phyloP scores from a whole-genome alignment of 2,888 invertebrate species.

The Helobdella robusta region DNA sequence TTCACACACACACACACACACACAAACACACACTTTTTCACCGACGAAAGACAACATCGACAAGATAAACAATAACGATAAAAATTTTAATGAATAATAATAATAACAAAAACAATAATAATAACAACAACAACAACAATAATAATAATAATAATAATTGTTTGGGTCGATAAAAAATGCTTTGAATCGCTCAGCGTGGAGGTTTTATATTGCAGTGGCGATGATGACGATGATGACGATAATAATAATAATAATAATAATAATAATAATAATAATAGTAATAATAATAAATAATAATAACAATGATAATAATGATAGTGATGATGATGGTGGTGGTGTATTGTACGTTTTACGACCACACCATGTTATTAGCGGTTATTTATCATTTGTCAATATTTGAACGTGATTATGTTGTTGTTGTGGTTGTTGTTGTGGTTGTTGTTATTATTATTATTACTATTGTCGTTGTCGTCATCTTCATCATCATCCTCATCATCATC shows the following conservation, averaged over 20 bases:
- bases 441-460: conserved; percentile 5
- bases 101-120: neutral
- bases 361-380: too few species aligned
- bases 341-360: neutral
- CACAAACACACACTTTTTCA: too few species aligned
- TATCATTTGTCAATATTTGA: too few species aligned
- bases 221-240: conserved; percentile 6
- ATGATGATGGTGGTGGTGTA: neutral
- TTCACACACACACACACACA: too few species aligned
- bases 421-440: neutral
- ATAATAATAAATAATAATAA: neutral
- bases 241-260: neutral
- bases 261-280: neutral
- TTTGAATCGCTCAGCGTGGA: neutral
- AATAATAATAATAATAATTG: neutral
- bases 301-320: too few species aligned
- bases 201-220: neutral
- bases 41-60: too few species aligned
- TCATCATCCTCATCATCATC: neutral
- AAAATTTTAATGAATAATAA: neutral
- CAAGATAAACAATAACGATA: too few species aligned
- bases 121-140: neutral
- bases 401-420: neutral
- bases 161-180: neutral
- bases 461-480: neutral